Evolutionary conservation across 2,797 vertebrate species (phyloP).

Genomic region (Merluccius polli): DNA sequence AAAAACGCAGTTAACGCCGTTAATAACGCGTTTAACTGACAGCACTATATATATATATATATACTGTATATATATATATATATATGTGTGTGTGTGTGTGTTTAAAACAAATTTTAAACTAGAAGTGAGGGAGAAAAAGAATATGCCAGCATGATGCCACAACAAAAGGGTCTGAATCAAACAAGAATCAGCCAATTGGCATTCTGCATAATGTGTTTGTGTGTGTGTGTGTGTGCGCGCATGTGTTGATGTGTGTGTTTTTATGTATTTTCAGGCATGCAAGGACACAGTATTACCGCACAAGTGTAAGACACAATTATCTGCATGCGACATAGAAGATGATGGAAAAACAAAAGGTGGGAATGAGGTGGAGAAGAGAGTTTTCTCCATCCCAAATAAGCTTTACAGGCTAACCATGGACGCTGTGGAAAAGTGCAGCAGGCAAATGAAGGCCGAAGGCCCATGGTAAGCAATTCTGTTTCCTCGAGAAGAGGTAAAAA

Average conservation of each 20-base stretch:
- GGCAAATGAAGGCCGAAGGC: constrained; percentile 64
- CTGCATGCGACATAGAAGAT: constrained; percentile 23
- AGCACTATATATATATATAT: too few species aligned
- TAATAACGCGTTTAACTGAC: too few species aligned
- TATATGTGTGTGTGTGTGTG: too few species aligned
- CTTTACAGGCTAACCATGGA: constrained; percentile 46
- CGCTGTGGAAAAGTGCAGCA: constrained; percentile 56
- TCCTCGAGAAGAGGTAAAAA: constrained; percentile 52
- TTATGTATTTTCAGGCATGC: too few species aligned
- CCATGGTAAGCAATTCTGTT: constrained; percentile 71
- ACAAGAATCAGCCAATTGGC: neutral
- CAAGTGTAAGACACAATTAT: neutral
- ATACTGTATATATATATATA: too few species aligned
- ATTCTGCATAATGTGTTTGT: too few species aligned
- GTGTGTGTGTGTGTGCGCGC: too few species aligned
- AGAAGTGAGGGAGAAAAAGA: neutral
- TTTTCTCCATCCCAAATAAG: neutral
- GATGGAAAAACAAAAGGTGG: constrained; percentile 11
- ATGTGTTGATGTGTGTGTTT: too few species aligned
- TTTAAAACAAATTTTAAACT: too few species aligned
- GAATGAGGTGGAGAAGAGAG: neutral
- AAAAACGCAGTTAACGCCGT: too few species aligned
- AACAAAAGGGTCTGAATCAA: too few species aligned
- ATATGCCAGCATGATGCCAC: too few species aligned
- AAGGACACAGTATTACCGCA: neutral